Conservation (phyloP, 2,113 vertebrate genomes). For the Scomber colias region DNA sequence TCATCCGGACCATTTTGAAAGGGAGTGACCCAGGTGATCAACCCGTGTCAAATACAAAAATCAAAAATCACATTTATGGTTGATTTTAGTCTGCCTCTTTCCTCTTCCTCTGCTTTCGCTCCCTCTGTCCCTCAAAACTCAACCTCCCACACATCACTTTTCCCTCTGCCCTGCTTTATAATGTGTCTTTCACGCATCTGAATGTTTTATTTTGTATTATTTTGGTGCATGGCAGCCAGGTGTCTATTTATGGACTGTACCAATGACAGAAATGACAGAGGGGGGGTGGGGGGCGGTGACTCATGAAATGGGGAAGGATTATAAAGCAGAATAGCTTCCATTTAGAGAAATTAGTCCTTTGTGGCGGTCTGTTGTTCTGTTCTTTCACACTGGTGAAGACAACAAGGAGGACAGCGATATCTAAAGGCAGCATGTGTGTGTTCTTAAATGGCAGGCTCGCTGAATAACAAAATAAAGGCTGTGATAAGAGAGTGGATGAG, state of each 20-base stretch:
- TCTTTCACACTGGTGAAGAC: slow-evolving; percentile 35
- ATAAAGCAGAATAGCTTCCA: slow-evolving; percentile 66
- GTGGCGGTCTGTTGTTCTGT: slow-evolving; percentile 43
- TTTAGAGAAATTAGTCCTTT: slow-evolving; percentile 76
- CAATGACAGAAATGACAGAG: slow-evolving; percentile 59
- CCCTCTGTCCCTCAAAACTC: background rate
- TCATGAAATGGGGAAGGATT: slow-evolving; percentile 76
- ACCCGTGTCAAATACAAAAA: background rate
- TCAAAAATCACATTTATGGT: background rate
- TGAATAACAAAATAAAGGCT: slow-evolving; percentile 37
- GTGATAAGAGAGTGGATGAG: slow-evolving; percentile 63
- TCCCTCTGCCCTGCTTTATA: background rate
- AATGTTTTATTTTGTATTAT: slow-evolving; percentile 44
- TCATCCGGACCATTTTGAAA: no score
- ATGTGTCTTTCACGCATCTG: slow-evolving; percentile 38
- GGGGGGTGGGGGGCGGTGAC: slow-evolving; percentile 59
- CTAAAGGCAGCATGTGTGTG: slow-evolving; percentile 34
- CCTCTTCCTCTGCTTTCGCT: background rate
- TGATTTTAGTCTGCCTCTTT: background rate
- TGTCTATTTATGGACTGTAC: slow-evolving; percentile 78
- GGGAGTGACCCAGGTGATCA: no score
- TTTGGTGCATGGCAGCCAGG: slow-evolving; percentile 57
- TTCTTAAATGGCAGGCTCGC: slow-evolving; percentile 39
- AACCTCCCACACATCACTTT: slow-evolving; percentile 9
- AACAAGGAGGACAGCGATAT: slow-evolving; percentile 18